phyloP scores from a whole-genome alignment of 2,113 vertebrate genomes.

The Meriones unguiculatus region DNA sequence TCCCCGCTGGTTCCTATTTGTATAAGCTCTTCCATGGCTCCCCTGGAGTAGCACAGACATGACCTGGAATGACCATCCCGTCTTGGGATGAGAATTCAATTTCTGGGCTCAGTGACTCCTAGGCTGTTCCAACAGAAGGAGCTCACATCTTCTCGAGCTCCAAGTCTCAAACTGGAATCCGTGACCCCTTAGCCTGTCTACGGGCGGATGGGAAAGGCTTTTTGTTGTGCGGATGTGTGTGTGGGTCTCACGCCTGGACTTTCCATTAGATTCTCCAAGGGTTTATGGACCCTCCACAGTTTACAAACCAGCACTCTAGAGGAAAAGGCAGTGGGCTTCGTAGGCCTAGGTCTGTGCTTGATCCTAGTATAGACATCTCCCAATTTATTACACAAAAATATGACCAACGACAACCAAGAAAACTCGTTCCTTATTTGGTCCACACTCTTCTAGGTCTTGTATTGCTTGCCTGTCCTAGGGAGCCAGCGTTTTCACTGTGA shows the following conservation, averaged over 20 bases:
- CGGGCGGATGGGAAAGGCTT: neutral
- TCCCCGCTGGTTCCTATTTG: conserved; percentile 83
- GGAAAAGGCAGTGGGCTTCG: neutral
- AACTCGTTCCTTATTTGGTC: neutral
- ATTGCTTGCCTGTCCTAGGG: neutral
- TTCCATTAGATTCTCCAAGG: conserved; percentile 1
- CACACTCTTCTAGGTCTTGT: neutral
- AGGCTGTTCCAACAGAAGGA: conserved; percentile 69
- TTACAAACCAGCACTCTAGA: neutral
- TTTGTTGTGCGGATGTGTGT: neutral
- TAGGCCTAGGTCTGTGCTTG: neutral
- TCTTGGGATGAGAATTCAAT: conserved; percentile 80
- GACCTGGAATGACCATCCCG: conserved; percentile 83
- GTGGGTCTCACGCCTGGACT: neutral
- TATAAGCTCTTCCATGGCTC: conserved; percentile 73
- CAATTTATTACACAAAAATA: neutral
- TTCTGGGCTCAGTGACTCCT: conserved; percentile 82
- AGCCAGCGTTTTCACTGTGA: neutral
- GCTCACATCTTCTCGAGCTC: conserved; percentile 10
- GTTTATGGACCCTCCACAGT: neutral
- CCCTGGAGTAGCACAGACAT: conserved; percentile 82
- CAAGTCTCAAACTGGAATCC: conserved; percentile 35
- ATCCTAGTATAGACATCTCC: neutral
- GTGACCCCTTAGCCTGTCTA: conserved; percentile 10
- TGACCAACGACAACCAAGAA: neutral